These are phyloP conservation scores for Furcifer pardalis DNA, from an alignment of 2,797 vertebrate species.

Conservation along the genomic window DNA sequence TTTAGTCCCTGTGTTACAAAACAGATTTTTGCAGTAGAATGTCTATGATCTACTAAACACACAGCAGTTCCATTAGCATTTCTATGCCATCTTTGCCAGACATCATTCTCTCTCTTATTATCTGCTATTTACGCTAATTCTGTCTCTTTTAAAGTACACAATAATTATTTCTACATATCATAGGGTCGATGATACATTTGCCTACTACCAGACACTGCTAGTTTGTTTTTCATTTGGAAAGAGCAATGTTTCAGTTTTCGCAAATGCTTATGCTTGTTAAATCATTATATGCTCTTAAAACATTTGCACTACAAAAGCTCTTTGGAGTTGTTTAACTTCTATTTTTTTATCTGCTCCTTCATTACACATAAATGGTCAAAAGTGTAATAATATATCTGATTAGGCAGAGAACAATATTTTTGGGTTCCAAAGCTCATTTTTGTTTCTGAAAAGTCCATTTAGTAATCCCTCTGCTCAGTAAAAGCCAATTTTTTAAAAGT, in stretches of 20 bases:
- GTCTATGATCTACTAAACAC: background rate
- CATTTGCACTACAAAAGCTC: background rate
- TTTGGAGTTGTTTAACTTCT: background rate
- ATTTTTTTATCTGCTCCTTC: background rate
- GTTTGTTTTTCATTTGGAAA: background rate
- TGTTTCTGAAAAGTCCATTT: background rate
- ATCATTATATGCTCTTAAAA: too few species aligned
- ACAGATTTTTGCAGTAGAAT: background rate
- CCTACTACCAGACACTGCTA: background rate
- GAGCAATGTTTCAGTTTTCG: background rate
- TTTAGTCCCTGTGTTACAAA: background rate
- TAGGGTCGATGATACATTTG: background rate
- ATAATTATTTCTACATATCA: background rate
- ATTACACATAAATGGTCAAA: background rate
- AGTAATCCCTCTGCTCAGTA: background rate
- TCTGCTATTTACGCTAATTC: background rate
- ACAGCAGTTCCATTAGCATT: background rate
- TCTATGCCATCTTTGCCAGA: background rate
- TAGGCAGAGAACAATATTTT: background rate
- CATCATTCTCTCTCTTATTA: background rate
- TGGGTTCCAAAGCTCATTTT: background rate
- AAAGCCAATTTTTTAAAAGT: background rate
- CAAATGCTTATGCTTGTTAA: background rate
- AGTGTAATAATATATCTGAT: background rate
- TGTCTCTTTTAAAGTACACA: background rate